phyloP scores from a whole-genome alignment of 1,140 invertebrate genomes.

The Drosophila lacteicornis region DNA sequence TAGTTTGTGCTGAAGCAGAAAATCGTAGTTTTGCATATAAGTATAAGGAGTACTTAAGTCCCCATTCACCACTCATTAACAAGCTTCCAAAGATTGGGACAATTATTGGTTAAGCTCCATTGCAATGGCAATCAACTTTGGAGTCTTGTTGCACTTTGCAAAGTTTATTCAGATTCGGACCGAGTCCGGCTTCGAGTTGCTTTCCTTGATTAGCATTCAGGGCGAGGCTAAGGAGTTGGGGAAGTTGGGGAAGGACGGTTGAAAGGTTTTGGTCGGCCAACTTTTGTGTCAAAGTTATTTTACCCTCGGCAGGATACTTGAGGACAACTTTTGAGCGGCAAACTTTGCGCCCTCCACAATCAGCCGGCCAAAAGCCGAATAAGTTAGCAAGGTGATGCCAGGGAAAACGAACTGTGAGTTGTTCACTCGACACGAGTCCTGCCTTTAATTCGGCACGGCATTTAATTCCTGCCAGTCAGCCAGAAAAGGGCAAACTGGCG shows the following conservation, averaged over 20 bases:
- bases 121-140: slow-evolving; percentile 40
- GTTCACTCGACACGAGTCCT: slow-evolving; percentile 14
- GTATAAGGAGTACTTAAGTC: no score
- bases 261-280: slow-evolving; percentile 48
- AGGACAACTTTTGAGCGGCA: slow-evolving; percentile 65
- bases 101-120: slow-evolving; percentile 21
- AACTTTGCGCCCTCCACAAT: slow-evolving; percentile 67
- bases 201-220: slow-evolving; percentile 67
- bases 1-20: no score
- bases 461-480: slow-evolving; percentile 44
- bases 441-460: slow-evolving; percentile 18
- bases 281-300: slow-evolving; percentile 73
- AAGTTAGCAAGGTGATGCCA: slow-evolving; percentile 52
- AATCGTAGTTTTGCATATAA: no score
- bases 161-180: slow-evolving; percentile 45
- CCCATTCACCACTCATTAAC: background rate
- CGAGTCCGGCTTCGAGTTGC: slow-evolving; percentile 2
- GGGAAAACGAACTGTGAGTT: slow-evolving; percentile 2
- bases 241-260: slow-evolving; percentile 51
- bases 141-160: slow-evolving; percentile 38
- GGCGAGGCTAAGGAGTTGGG: slow-evolving; percentile 15
- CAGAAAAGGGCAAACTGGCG: slow-evolving; percentile 44
- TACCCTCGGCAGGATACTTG: slow-evolving; percentile 66
- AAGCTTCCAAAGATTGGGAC: background rate
- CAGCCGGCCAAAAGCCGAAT: slow-evolving; percentile 43